These are phyloP conservation scores for Capra hircus DNA, from an alignment of 2,113 vertebrate species.

Conservation along the genomic window DNA sequence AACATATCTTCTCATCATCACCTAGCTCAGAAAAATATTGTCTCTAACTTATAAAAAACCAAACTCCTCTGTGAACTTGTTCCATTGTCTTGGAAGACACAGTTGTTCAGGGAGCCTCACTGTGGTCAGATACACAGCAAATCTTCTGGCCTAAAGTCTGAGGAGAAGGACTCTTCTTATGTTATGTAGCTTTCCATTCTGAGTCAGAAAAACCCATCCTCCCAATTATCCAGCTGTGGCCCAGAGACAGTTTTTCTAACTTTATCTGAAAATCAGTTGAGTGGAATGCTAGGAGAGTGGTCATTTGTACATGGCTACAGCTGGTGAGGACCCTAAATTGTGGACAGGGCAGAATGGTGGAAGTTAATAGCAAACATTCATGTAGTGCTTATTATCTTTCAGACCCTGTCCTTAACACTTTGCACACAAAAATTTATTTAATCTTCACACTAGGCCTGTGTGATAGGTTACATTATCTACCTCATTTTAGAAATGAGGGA, in stretches of 20 bases:
- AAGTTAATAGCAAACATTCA: conserved; percentile 1
- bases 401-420: conserved; percentile 8
- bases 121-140: not conserved
- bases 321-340: not conserved
- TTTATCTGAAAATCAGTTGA: conserved; percentile 11
- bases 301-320: not conserved
- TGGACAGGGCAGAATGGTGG: not conserved
- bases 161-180: conserved; percentile 41
- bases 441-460: conserved; percentile 20
- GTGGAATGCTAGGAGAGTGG: conserved; percentile 42
- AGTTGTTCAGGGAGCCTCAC: not conserved
- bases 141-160: conserved; percentile 13
- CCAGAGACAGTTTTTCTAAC: not conserved
- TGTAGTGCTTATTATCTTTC: not conserved
- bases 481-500: conserved; percentile 33
- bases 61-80: conserved; percentile 5
- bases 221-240: not conserved
- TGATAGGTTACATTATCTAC: conserved; percentile 27
- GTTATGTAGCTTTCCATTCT: conserved; percentile 20
- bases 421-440: not conserved
- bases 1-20: conserved; percentile 11
- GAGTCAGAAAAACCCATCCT: conserved; percentile 17
- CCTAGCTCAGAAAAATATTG: conserved; percentile 29
- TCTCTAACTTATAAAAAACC: conserved; percentile 21
- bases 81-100: conserved; percentile 24